Percentiles rank a stretch among this genome's conserved stretches.
These are phyloP conservation scores for Aethes cnicana DNA, from an alignment of 2,888 invertebrate genomes.

Conservation along the genomic window DNA sequence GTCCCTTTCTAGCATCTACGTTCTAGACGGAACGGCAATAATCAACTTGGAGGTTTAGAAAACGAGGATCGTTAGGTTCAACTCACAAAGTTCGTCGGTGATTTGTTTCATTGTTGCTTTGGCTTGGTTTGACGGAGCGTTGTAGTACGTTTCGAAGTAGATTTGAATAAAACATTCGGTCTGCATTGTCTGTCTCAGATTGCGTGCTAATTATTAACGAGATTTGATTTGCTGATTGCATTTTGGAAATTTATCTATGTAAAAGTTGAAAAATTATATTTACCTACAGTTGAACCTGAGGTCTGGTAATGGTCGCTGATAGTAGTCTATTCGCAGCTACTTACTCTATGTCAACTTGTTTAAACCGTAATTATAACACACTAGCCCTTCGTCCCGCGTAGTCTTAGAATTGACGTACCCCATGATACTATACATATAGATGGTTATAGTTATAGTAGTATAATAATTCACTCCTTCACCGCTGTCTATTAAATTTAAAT, in stretches of 20 bases:
- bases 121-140: constrained; percentile 15
- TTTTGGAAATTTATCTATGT: background rate
- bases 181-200: background rate
- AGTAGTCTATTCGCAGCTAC: no score
- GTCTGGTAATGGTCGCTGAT: no score
- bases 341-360: no score
- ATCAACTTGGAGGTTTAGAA: constrained; percentile 1
- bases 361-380: no score
- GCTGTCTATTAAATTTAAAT: constrained; percentile 8
- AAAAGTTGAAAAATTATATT: no score
- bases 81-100: constrained; percentile 13
- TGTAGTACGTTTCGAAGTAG: constrained; percentile 7
- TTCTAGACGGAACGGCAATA: constrained; percentile 15
- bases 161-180: constrained; percentile 24
- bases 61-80: constrained; percentile 1
- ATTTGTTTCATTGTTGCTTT: constrained; percentile 30
- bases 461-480: background rate
- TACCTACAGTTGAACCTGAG: no score
- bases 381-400: no score
- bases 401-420: no score
- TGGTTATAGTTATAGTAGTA: no score
- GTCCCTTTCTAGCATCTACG: constrained; percentile 11
- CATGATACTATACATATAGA: no score
- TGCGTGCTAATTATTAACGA: background rate
- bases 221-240: constrained; percentile 4